Percentiles rank a stretch among this genome's conserved stretches.
Evolutionary conservation across 1,140 invertebrate genomes (phyloP).

Genomic region (Chironomus tepperi): DNA sequence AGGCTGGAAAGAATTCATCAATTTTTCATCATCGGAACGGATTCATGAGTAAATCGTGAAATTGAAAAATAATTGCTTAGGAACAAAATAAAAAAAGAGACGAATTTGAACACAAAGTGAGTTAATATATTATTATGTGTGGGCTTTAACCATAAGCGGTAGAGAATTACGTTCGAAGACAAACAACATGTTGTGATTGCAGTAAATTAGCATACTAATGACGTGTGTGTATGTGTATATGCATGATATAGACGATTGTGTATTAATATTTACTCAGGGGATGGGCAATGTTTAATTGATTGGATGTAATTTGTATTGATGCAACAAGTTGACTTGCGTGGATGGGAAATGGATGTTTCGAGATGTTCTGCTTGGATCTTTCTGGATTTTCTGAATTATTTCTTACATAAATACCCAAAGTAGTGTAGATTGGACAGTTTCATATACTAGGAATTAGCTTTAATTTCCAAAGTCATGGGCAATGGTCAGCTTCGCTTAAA

Average conservation of each 20-base stretch:
- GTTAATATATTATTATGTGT: not conserved
- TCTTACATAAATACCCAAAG: too few species aligned
- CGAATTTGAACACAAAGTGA: not conserved
- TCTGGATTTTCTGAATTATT: too few species aligned
- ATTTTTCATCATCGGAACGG: not conserved
- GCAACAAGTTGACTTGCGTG: too few species aligned
- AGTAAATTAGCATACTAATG: conserved; percentile 8
- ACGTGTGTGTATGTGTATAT: not conserved
- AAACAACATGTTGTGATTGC: not conserved
- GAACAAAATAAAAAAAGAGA: not conserved
- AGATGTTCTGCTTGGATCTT: too few species aligned
- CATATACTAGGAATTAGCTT: too few species aligned
- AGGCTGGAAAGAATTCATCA: conserved; percentile 6
- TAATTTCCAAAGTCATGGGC: too few species aligned
- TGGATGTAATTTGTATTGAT: too few species aligned
- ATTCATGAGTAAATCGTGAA: conserved; percentile 7
- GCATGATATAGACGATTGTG: not conserved
- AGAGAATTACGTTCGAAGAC: not conserved
- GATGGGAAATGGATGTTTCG: too few species aligned
- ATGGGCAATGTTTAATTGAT: too few species aligned
- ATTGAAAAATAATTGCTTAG: conserved; percentile 9
- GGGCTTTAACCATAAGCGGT: not conserved
- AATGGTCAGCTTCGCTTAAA: too few species aligned
- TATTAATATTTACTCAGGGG: too few species aligned
- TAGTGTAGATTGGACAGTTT: too few species aligned